Evolutionary conservation across 2,888 invertebrate species (phyloP).

Genomic region (Cabera pusaria): DNA sequence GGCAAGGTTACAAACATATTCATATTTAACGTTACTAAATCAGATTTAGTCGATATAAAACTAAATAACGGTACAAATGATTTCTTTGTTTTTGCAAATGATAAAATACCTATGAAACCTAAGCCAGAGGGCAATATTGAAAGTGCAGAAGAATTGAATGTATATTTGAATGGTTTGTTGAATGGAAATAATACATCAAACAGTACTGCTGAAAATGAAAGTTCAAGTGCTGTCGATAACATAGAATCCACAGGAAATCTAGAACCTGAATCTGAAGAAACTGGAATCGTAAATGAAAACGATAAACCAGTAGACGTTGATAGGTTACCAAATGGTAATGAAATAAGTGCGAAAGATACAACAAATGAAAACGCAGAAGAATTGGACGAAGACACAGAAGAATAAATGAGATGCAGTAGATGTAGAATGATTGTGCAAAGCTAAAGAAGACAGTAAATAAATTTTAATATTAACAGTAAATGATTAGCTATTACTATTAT

Average conservation of each 20-base stretch:
- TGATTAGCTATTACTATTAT: too few species aligned
- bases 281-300: too few species aligned
- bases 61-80: constrained; percentile 27
- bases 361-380: constrained; percentile 7
- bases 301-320: not conserved
- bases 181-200: not conserved
- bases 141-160: constrained; percentile 1
- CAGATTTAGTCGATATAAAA: constrained; percentile 34
- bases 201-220: constrained; percentile 11
- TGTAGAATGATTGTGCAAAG: too few species aligned
- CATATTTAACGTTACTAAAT: constrained; percentile 46
- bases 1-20: constrained; percentile 60
- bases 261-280: too few species aligned
- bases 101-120: constrained; percentile 3
- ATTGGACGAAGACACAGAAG: too few species aligned
- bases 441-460: too few species aligned
- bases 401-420: too few species aligned
- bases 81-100: constrained; percentile 28
- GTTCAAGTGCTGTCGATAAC: too few species aligned
- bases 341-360: too few species aligned
- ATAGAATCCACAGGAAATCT: too few species aligned
- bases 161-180: not conserved
- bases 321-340: too few species aligned
- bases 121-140: constrained; percentile 1
- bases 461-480: too few species aligned